Evolutionary conservation across 2,797 vertebrate genomes (phyloP).

Genomic region (Lacerta agilis): DNA sequence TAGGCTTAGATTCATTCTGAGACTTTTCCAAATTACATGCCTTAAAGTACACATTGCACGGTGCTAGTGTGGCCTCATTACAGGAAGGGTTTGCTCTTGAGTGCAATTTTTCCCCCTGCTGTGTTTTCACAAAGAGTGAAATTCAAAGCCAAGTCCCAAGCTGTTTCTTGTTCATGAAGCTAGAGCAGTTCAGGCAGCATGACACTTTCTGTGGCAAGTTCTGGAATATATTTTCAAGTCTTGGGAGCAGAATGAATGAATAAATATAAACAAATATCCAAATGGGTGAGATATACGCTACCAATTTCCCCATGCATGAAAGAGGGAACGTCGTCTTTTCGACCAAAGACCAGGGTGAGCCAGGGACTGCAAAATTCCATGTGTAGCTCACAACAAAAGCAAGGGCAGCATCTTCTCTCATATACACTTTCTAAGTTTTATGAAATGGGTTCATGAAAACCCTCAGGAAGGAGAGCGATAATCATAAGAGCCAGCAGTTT

Average conservation of each 20-base stretch:
- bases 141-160: neutral
- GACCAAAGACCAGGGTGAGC: neutral
- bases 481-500: neutral
- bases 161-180: neutral
- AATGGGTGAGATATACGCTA: neutral
- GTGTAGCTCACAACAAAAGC: neutral
- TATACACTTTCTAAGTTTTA: neutral
- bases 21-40: conserved; percentile 22
- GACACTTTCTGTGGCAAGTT: neutral
- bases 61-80: conserved; percentile 16
- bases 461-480: neutral
- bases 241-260: neutral
- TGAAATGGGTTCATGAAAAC: neutral
- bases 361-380: neutral
- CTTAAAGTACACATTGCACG: conserved; percentile 27
- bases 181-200: neutral
- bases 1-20: neutral
- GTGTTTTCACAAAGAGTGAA: neutral
- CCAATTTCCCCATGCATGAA: neutral
- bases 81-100: neutral
- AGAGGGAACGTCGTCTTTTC: neutral
- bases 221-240: neutral
- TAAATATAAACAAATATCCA: neutral
- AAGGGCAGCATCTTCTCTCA: neutral
- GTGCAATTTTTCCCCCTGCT: neutral